A percentile compares a stretch with the other conserved stretches of the same genome.
Evolutionary conservation across 2,888 invertebrate genomes (phyloP).

Genomic region (Galerucella nymphaeae): DNA sequence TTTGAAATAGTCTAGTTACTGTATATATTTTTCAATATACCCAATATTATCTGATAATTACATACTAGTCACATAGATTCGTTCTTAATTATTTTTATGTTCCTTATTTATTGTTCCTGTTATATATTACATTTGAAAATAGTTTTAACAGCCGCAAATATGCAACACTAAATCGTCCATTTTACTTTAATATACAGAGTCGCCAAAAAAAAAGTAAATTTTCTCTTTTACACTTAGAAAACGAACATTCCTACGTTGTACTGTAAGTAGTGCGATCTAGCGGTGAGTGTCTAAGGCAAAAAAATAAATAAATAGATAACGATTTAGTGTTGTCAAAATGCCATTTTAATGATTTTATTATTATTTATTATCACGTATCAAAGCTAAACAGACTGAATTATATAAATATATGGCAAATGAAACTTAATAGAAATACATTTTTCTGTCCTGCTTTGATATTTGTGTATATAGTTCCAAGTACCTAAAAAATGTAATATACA

Average conservation of each 20-base stretch:
- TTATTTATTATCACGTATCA: constrained; percentile 2
- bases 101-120: constrained; percentile 17
- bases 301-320: no score
- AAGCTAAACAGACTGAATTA: not conserved
- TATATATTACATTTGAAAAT: not conserved
- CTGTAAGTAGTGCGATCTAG: no score
- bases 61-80: not conserved
- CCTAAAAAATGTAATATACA: not conserved
- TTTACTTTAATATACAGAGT: not conserved
- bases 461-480: not conserved
- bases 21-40: no score
- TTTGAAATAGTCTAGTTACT: no score
- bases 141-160: constrained; percentile 6
- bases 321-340: not conserved
- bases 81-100: constrained; percentile 9
- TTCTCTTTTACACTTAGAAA: no score
- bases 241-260: no score
- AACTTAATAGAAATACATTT: not conserved
- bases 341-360: not conserved
- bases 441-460: not conserved
- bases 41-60: no score
- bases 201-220: not conserved
- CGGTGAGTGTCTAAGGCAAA: no score
- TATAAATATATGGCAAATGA: not conserved
- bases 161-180: constrained; percentile 1